Conservation (phyloP, 53 echinoderm and acorn worm species). For the Holothuria leucospilota region DNA sequence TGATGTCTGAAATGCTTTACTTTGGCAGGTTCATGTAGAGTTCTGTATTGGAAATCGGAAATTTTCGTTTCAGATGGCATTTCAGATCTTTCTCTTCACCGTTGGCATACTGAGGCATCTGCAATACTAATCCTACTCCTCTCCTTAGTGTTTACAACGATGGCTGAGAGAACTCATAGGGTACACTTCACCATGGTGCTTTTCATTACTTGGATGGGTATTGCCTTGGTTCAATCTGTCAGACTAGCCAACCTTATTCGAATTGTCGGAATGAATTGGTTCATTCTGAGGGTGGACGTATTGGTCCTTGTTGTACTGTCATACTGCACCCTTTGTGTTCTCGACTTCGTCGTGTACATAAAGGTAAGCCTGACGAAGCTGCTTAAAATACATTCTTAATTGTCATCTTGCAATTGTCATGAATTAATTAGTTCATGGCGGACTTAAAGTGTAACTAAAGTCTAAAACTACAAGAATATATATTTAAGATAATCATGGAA, state of each 20-base stretch:
- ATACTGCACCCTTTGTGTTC: background rate
- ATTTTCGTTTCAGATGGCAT: too few relatives aligned
- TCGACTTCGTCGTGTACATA: background rate
- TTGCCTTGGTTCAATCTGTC: background rate
- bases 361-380: background rate
- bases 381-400: too few relatives aligned
- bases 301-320: background rate
- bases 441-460: too few relatives aligned
- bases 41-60: too few relatives aligned
- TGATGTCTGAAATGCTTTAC: too few relatives aligned
- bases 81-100: background rate
- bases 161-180: background rate
- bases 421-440: too few relatives aligned
- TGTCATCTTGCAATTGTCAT: too few relatives aligned
- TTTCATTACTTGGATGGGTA: background rate
- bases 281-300: background rate
- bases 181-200: background rate
- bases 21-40: too few relatives aligned
- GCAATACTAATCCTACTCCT: background rate
- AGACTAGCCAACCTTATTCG: background rate
- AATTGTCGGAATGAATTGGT: background rate
- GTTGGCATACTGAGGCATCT: slow-evolving; percentile 13
- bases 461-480: too few relatives aligned
- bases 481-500: too few relatives aligned
- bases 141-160: background rate